Evolutionary conservation across 2,113 vertebrate genomes (phyloP).

Genomic region (Serilophus lunatus): DNA sequence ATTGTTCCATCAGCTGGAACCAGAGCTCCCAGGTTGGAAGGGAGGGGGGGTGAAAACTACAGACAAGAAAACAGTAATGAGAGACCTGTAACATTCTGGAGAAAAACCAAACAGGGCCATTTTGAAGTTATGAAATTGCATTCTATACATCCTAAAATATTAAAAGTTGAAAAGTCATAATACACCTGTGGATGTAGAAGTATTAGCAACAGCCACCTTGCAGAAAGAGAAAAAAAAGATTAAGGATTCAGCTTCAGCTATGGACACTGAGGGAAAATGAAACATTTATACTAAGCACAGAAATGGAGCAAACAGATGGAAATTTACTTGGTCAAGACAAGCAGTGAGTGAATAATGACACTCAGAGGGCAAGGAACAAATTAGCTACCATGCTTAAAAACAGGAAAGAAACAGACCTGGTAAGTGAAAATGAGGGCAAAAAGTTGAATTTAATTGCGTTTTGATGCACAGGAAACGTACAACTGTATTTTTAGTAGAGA

Average conservation of each 20-base stretch:
- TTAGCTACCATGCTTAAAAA: neutral
- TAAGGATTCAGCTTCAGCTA: neutral
- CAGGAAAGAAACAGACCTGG: neutral
- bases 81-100: neutral
- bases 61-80: neutral
- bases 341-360: neutral
- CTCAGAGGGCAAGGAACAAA: neutral
- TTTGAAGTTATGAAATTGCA: neutral
- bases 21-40: neutral
- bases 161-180: neutral
- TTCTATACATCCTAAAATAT: neutral
- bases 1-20: neutral
- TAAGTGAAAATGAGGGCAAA: neutral
- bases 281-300: neutral
- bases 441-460: neutral
- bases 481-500: neutral
- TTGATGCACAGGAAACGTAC: neutral
- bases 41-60: neutral
- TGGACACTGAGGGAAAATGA: neutral
- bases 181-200: neutral
- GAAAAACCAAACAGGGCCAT: neutral
- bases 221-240: neutral
- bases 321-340: neutral
- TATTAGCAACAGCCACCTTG: neutral
- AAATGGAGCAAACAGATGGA: neutral